Conservation (phyloP, 2,797 vertebrate genomes). For the Cyclura pinguis region DNA sequence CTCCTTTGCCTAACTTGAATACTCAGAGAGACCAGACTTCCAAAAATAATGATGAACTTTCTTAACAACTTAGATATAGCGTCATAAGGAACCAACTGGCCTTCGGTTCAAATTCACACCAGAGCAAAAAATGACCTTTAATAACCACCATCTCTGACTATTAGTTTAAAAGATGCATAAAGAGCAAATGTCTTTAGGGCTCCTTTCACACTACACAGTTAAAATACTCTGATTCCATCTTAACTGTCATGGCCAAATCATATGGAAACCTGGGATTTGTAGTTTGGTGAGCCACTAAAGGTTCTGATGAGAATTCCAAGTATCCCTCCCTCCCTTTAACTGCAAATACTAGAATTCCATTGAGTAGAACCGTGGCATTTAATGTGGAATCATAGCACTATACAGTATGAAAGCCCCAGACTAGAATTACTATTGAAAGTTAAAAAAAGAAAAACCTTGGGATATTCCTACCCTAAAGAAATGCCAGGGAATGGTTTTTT, state of each 20-base stretch:
- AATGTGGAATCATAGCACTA: no score
- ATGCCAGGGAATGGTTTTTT: no score
- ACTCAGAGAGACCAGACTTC: background rate
- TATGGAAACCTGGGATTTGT: no score
- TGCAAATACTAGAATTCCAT: no score
- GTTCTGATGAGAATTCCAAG: no score
- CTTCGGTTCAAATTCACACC: background rate
- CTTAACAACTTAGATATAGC: background rate
- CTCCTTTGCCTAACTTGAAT: background rate
- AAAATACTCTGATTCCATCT: no score
- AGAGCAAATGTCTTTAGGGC: background rate
- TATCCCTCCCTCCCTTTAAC: no score
- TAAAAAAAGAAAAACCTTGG: background rate
- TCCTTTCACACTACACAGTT: background rate
- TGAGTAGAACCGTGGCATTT: no score
- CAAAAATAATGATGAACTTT: conserved; percentile 2
- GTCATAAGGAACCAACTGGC: background rate
- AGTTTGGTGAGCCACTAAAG: no score
- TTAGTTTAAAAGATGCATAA: background rate
- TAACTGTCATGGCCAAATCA: background rate
- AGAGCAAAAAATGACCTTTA: background rate
- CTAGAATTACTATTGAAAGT: no score
- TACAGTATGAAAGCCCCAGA: no score
- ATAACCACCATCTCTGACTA: background rate
- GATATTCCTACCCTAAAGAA: background rate